Base-by-base conservation (phyloP, 2,113 vertebrate species). In the Gasterosteus aculeatus region DNA sequence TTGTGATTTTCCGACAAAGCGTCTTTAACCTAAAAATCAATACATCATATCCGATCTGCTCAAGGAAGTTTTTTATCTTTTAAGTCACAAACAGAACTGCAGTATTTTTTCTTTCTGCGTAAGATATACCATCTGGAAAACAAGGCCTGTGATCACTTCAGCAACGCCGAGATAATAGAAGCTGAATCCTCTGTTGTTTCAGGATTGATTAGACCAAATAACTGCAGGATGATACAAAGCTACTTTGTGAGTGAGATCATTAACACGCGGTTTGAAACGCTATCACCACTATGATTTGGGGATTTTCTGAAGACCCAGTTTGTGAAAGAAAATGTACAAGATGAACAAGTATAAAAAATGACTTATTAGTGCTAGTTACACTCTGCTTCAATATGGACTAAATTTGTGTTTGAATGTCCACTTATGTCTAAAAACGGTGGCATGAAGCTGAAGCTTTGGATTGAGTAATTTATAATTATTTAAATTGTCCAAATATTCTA, bases 71-170 rank as follows among this genome's bases (percentile, higher is more conserved):
- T 72, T 72, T 51, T 63, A 46, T 59, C 1, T 42, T 66, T 57
- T 60, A 63, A 69, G 51, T 18, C 1, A 18, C 51, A 72, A 44
- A 56, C 7, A 31, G 29, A 65, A 33, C 26, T 16, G 42, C 38
- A 56, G 44, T 10, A 26, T 77, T 31, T 64, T 69, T 63, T 62
- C 6, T 51, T 7, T 47, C 12, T 53, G 46, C 9, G 38, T 7
- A 42, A 75, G 75, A 54, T 79, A 22, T 39, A 68, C 62, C 41
- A 67, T 75, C 68, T 84, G 77, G 61, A 31, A 42, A 68, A 63
- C 16, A 62, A 42, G 6, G 7, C 49, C 72, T 67, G 41, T 26
- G 31, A 75, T 67, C 47, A 29, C 18, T 46, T 70, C 31, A 61
- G 60, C 38, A 73, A 29, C n/a, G 65, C 38, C 38, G 46, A 58